Conservation (phyloP, 1,140 invertebrate genomes). For the Muscidifurax raptorellus region DNA sequence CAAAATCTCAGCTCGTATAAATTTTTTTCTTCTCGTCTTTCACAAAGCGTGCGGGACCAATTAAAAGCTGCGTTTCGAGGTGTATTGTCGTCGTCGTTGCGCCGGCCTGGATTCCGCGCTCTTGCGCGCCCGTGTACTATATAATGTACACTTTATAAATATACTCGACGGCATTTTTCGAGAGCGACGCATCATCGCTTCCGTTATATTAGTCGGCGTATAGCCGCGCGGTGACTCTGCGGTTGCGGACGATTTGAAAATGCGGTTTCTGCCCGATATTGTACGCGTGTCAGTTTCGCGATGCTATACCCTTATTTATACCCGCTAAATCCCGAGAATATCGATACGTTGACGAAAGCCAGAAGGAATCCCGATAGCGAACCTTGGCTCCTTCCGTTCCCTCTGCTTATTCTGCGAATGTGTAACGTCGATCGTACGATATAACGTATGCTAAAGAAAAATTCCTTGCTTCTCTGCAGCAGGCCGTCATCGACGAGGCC, state of each 20-base stretch:
- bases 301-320: neutral
- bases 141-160: neutral
- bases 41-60: neutral
- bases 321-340: neutral
- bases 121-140: too few relatives aligned
- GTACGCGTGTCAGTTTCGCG: too few relatives aligned
- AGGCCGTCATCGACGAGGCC: neutral
- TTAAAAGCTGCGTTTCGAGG: neutral
- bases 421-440: too few relatives aligned
- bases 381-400: too few relatives aligned
- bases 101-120: neutral
- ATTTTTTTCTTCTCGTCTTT: neutral
- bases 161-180: neutral
- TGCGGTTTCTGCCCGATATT: neutral
- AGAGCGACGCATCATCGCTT: neutral
- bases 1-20: neutral
- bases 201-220: neutral
- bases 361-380: neutral
- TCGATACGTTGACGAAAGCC: neutral
- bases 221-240: too few relatives aligned
- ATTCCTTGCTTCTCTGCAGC: neutral
- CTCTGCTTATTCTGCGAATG: too few relatives aligned
- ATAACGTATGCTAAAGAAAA: neutral
- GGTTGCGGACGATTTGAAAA: neutral
- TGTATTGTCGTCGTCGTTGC: neutral